phyloP scores from a whole-genome alignment of 2,113 vertebrate genomes.

The Ibidorhyncha struthersii region DNA sequence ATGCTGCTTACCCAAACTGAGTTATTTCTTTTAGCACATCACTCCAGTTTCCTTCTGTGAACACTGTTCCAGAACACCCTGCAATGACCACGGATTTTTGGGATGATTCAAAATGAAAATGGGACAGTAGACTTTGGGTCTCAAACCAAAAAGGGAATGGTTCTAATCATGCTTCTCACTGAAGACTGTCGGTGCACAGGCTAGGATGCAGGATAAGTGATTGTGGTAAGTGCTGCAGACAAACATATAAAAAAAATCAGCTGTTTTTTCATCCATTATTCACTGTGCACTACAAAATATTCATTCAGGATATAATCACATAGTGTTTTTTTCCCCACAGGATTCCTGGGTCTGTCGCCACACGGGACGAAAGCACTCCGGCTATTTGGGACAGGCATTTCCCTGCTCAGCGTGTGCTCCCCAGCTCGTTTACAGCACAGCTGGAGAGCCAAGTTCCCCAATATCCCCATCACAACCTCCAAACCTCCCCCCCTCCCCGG shows the following conservation, averaged over 20 bases:
- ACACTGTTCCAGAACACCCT: neutral
- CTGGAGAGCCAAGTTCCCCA: neutral
- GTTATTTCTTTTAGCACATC: neutral
- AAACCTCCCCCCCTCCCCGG: fast-evolving
- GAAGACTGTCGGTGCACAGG: fast-evolving
- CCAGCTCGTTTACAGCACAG: neutral
- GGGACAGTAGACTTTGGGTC: neutral
- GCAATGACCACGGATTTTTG: no score
- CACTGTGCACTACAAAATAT: neutral
- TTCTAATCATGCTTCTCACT: neutral
- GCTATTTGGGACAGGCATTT: neutral
- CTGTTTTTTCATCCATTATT: neutral
- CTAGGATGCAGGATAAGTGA: neutral
- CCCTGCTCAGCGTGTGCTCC: neutral
- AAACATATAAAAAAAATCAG: neutral
- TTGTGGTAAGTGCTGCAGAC: no score
- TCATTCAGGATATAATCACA: neutral
- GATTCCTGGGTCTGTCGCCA: neutral
- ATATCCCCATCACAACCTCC: fast-evolving
- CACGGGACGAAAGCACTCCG: neutral
- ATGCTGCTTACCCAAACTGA: neutral
- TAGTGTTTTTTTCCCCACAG: neutral
- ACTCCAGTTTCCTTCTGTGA: neutral
- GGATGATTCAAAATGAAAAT: neutral
- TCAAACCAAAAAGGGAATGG: neutral